Percentiles rank a stretch among this genome's conserved stretches.
These are phyloP conservation scores for Sinocyclocheilus grahami DNA, from an alignment of 2,113 vertebrate species.

Conservation along the genomic window DNA sequence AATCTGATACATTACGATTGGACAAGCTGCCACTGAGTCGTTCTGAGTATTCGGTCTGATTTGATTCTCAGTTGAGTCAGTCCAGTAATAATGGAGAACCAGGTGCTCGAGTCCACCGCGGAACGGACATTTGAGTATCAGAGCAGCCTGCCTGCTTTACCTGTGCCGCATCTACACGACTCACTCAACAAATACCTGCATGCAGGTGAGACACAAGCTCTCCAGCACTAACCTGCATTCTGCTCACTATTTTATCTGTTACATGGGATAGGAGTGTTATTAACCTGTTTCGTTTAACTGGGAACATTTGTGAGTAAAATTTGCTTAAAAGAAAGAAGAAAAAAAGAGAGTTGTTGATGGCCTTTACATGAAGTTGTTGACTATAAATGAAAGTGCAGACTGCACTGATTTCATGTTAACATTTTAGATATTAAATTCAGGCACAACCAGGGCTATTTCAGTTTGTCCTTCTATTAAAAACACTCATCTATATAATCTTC, in stretches of 20 bases:
- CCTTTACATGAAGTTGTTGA: not conserved
- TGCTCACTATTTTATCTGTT: not conserved
- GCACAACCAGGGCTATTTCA: not conserved
- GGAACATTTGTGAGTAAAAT: not conserved
- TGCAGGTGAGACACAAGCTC: slow-evolving; percentile 76
- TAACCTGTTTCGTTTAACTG: not conserved
- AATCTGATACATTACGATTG: not conserved
- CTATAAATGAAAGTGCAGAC: not conserved
- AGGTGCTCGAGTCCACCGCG: slow-evolving; percentile 74
- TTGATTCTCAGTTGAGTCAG: slow-evolving; percentile 31
- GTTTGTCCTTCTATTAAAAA: not conserved
- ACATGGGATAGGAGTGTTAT: not conserved
- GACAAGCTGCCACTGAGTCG: not conserved
- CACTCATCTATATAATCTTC: no score
- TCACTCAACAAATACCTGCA: slow-evolving; percentile 90
- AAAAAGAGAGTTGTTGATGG: not conserved
- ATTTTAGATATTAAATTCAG: not conserved
- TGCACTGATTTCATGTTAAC: not conserved
- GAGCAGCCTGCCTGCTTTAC: slow-evolving; percentile 83
- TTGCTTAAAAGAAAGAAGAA: not conserved
- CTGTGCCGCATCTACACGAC: slow-evolving; percentile 84
- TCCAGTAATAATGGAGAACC: slow-evolving; percentile 80
- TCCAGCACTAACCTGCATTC: not conserved
- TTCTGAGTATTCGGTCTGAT: not conserved
- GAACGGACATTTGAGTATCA: slow-evolving; percentile 93